Evolutionary conservation across 1,140 invertebrate genomes (phyloP).

Genomic region (Parapsyche elsis): DNA sequence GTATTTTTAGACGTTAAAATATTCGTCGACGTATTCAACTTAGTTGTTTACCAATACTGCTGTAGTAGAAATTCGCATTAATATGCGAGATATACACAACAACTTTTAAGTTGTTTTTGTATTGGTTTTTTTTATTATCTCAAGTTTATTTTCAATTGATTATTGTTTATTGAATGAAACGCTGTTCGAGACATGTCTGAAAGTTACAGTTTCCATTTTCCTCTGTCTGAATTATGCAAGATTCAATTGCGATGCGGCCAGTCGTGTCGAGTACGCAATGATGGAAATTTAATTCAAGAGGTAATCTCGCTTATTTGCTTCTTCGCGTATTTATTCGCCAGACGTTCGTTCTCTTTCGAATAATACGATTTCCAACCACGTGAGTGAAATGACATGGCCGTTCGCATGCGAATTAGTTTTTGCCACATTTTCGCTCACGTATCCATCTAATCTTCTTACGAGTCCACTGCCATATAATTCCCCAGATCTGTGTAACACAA

Average conservation of each 20-base stretch:
- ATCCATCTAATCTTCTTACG: no score
- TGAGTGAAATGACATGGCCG: background rate
- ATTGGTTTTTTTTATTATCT: no score
- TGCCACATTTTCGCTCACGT: no score
- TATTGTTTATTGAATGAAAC: background rate
- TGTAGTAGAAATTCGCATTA: no score
- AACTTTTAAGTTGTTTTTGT: no score
- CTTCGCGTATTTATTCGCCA: background rate
- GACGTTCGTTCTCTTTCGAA: background rate
- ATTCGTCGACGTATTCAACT: no score
- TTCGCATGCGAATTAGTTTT: background rate
- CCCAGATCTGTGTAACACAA: no score
- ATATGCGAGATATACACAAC: no score
- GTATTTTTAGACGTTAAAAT: no score
- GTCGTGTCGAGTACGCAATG: background rate
- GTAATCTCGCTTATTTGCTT: background rate
- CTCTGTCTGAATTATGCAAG: slow-evolving; percentile 12
- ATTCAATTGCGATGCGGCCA: background rate
- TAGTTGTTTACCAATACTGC: no score
- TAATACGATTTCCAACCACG: background rate
- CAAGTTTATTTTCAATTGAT: no score
- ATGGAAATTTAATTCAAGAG: slow-evolving; percentile 11
- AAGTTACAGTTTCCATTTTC: background rate
- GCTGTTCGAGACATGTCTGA: background rate
- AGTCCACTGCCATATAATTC: no score